Evolutionary conservation across 1,140 invertebrate species (phyloP).

Genomic region (Macrobrachium nipponense): DNA sequence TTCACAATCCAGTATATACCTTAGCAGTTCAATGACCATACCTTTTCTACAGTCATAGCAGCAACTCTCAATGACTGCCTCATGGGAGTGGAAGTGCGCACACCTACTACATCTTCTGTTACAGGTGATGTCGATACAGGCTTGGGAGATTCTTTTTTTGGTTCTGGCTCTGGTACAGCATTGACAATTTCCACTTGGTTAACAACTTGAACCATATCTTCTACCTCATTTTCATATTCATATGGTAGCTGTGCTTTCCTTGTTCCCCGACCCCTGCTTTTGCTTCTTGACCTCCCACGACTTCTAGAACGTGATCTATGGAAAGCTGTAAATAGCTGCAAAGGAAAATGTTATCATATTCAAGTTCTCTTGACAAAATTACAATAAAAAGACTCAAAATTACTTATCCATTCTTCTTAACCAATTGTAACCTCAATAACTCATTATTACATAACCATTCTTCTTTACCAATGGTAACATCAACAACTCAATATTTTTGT

Average conservation of each 20-base stretch:
- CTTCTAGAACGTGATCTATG: constrained; percentile 40
- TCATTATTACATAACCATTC: no score
- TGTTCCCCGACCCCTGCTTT: constrained; percentile 13
- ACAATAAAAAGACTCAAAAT: no score
- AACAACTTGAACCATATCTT: background rate
- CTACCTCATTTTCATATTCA: background rate
- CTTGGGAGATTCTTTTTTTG: constrained; percentile 23
- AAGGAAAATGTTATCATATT: background rate
- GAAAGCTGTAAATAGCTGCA: constrained; percentile 9
- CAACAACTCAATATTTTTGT: no score
- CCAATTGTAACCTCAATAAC: no score
- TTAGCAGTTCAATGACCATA: no score
- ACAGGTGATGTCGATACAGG: background rate
- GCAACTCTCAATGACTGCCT: constrained; percentile 19
- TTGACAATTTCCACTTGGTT: background rate
- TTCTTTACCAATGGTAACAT: no score
- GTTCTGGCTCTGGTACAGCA: background rate
- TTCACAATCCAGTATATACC: no score
- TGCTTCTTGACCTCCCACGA: constrained; percentile 47
- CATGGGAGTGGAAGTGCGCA: constrained; percentile 43
- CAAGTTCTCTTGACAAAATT: no score
- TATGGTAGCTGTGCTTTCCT: constrained; percentile 33
- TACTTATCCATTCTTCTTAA: no score
- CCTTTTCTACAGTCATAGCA: background rate
- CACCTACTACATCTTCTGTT: constrained; percentile 29